These are phyloP conservation scores for Drosophila neocordata DNA, from an alignment of 1,140 invertebrate genomes.

Conservation along the genomic window DNA sequence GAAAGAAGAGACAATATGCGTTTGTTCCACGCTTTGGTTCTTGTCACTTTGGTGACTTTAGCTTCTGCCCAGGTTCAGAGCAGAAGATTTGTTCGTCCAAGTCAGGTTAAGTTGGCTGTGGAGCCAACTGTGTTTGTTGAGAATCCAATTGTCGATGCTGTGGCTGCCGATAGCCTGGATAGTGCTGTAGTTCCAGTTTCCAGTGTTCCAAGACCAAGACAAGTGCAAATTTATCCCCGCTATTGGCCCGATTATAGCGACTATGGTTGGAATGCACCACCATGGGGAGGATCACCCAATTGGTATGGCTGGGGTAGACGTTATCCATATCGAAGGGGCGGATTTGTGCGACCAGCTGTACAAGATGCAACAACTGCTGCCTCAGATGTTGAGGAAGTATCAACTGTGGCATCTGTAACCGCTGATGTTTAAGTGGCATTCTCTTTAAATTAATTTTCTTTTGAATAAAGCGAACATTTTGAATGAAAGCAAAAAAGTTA, in stretches of 20 bases:
- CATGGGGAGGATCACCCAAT: conserved; percentile 23
- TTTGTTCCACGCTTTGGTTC: conserved; percentile 42
- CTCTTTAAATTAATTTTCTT: neutral
- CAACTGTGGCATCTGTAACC: neutral
- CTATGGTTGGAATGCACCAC: conserved; percentile 32
- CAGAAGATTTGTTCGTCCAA: conserved; percentile 18
- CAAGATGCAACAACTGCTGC: neutral
- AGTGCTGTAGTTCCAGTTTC: neutral
- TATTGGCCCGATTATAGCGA: conserved; percentile 40
- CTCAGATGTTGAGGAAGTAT: neutral
- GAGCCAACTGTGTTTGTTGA: conserved; percentile 11
- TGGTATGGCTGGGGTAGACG: conserved; percentile 25
- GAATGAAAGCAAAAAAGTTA: neutral
- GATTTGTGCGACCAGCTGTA: conserved; percentile 4
- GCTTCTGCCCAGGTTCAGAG: conserved; percentile 37
- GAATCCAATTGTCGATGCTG: neutral
- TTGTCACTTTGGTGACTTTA: conserved; percentile 31
- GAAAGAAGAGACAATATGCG: conserved; percentile 30
- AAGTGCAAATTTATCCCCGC: conserved; percentile 13
- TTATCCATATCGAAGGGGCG: conserved; percentile 14
- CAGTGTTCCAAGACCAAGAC: neutral
- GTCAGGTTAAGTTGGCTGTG: conserved; percentile 28
- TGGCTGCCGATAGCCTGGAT: neutral
- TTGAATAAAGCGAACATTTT: conserved; percentile 6
- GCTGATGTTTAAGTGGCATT: neutral